Evolutionary conservation across 2,888 invertebrate species (phyloP), one percentile per base, ranked within the genome.

Genomic region (Cheilosia scutellata): DNA sequence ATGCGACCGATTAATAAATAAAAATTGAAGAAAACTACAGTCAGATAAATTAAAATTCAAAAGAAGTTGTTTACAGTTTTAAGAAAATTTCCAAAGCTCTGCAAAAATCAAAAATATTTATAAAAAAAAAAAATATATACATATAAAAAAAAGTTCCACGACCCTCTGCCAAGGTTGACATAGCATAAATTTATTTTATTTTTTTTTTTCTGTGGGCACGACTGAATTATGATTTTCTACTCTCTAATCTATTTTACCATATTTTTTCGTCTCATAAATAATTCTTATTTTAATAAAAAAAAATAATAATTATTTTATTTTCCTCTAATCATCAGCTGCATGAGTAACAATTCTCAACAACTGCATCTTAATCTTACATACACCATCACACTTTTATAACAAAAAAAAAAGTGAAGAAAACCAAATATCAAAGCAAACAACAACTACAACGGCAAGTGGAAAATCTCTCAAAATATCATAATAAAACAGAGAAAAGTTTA

Each of bases 251-350:
- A 49, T 4, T 33, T 9, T 13, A 7, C n/a, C 31, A 5, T 37
- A 16, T 70, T 40, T 47, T 47, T 37, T 57, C 9, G 9, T 27
- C 1, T 49, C 27, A 49, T 27, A 49, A 55, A n/a, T 47, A 4
- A 16, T n/a, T 31, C 7, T 44, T 2, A 6, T 27, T 31, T n/a
- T 20, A 13, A 37, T 44, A 44, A 37, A 20, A n/a, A 33, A 2
- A 4, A 11, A 7, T 29, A 51, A 60, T 11, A 37, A 37, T 37
- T 37, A 37, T 33, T 33, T 49, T 25, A n/a, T 42, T 37, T 20
- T 29, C 20, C 47, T 29, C 6, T 20, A 27, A 71, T 60, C 77
- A 77, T 71, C 82, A 82, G 77, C 66, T 77, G 71, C 65, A 82
- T 82, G 65, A 82, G 51, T 66, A 82, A 72, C 37, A 66, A 47